Evolutionary conservation across 2,888 invertebrate genomes (phyloP).

Genomic region (Euplexia lucipara): DNA sequence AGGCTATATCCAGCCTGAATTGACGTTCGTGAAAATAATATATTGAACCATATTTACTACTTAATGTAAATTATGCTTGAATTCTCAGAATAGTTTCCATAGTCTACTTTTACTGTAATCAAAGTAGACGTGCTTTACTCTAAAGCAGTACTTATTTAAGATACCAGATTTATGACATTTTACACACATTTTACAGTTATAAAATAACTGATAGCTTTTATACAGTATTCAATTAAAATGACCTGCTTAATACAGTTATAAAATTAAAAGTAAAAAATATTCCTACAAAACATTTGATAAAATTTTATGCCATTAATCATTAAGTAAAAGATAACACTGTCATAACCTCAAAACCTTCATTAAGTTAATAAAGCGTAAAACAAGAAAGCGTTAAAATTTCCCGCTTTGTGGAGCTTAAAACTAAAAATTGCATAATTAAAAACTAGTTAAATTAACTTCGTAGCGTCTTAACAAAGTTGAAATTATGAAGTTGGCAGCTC

Average conservation of each 20-base stretch:
- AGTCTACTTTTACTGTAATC: conserved; percentile 29
- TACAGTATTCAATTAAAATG: not conserved
- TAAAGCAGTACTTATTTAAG: conserved; percentile 6
- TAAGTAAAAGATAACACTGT: conserved; percentile 24
- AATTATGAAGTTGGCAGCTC: conserved; percentile 70
- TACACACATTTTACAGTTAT: not conserved
- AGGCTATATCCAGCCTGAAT: conserved; percentile 42
- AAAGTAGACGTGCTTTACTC: too few species aligned
- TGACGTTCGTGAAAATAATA: conserved; percentile 49
- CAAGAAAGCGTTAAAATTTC: conserved; percentile 49
- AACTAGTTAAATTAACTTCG: conserved; percentile 74
- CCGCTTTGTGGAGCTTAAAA: conserved; percentile 61
- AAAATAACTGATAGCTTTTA: conserved; percentile 12
- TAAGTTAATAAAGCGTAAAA: conserved; percentile 49
- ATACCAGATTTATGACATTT: conserved; percentile 11
- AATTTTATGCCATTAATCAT: conserved; percentile 22
- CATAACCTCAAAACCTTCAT: conserved; percentile 47
- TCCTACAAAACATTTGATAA: not conserved
- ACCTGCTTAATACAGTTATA: not conserved
- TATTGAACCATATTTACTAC: conserved; percentile 28
- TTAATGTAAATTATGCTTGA: conserved; percentile 22
- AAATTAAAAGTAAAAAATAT: not conserved
- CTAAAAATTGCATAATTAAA: conserved; percentile 77
- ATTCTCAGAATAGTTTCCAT: not conserved
- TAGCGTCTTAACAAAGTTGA: conserved; percentile 72